These are phyloP conservation scores for Diogma glabrata DNA, from an alignment of 2,888 invertebrate genomes.

Conservation along the genomic window DNA sequence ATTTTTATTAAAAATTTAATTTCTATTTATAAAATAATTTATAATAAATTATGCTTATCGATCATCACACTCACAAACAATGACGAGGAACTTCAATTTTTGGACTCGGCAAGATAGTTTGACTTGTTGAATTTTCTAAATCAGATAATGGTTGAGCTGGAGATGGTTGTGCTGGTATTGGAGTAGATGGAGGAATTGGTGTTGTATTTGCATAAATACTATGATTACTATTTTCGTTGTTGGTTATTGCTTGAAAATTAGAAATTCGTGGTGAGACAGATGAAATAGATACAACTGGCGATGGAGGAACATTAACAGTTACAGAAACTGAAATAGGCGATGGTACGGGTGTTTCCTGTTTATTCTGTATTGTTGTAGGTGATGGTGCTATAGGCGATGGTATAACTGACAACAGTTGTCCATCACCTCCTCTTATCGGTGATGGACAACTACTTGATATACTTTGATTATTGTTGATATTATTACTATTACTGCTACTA, in stretches of 20 bases:
- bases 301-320: not conserved
- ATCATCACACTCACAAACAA: constrained; percentile 40
- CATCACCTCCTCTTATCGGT: not conserved
- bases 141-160: constrained; percentile 5
- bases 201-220: not conserved
- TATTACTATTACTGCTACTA: not conserved
- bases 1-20: constrained; percentile 13
- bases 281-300: not conserved
- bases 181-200: not conserved
- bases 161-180: constrained; percentile 13
- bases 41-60: constrained; percentile 14
- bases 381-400: not conserved
- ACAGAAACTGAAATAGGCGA: not conserved
- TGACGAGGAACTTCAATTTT: constrained; percentile 36
- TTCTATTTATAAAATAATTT: constrained; percentile 11
- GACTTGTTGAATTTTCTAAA: constrained; percentile 13
- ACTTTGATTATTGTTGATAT: constrained; percentile 1
- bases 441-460: not conserved
- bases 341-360: not conserved
- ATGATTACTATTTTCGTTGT: not conserved
- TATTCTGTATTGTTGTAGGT: not conserved
- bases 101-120: constrained; percentile 22
- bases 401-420: too few species aligned
- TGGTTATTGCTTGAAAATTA: too few species aligned
- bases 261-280: not conserved